A percentile compares a stretch with the other conserved stretches of the same genome.
Evolutionary conservation across 2,888 invertebrate genomes (phyloP).

Genomic region (Aspidiotus rigidus): DNA sequence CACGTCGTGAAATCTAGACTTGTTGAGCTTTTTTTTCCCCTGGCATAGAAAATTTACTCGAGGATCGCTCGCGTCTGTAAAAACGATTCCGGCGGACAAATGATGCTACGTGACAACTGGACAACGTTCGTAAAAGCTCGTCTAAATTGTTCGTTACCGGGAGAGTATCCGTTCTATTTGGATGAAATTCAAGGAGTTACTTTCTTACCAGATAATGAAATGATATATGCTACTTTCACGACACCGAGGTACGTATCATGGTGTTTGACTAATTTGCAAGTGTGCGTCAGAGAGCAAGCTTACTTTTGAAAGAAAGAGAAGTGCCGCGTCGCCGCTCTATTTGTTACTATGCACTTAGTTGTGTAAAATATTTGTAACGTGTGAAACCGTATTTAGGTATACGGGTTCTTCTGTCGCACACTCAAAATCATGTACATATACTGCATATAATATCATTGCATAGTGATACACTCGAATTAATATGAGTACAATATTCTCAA

Average conservation of each 20-base stretch:
- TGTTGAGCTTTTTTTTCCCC: not conserved
- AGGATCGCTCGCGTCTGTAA: conserved; percentile 86
- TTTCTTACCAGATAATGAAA: conserved; percentile 64
- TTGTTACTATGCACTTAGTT: no score
- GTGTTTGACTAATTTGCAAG: no score
- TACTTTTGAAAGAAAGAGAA: no score
- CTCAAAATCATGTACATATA: no score
- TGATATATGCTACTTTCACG: conserved; percentile 75
- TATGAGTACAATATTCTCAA: no score
- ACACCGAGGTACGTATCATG: conserved; percentile 56
- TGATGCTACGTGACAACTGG: conserved; percentile 74
- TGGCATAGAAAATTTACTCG: conserved; percentile 67
- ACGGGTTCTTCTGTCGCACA: not conserved
- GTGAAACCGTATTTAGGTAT: not conserved
- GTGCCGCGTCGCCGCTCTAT: no score
- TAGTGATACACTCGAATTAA: no score
- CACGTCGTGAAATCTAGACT: not conserved
- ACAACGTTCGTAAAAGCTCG: conserved; percentile 83
- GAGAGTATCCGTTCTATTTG: conserved; percentile 78
- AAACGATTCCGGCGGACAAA: conserved; percentile 70
- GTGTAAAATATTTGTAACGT: not conserved
- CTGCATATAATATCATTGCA: no score
- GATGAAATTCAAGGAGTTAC: conserved; percentile 79
- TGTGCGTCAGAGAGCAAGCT: no score
- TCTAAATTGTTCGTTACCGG: conserved; percentile 71